phyloP scores from a whole-genome alignment of 2,797 vertebrate genomes.

The Helicolenus hilgendorfi region DNA sequence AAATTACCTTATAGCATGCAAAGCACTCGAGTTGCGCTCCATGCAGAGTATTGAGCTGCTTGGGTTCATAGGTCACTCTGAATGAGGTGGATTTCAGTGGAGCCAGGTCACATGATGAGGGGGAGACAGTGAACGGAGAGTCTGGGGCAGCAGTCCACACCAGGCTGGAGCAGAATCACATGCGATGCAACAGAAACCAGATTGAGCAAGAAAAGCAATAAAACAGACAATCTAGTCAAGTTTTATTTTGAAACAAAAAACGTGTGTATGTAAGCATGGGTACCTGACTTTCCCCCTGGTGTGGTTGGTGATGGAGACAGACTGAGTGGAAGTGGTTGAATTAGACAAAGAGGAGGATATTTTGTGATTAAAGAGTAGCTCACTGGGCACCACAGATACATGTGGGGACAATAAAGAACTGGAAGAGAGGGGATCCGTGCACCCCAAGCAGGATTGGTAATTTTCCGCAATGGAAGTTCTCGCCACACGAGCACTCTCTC shows the following conservation, averaged over 20 bases:
- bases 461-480: conserved; percentile 87
- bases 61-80: conserved; percentile 90
- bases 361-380: conserved; percentile 92
- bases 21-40: conserved; percentile 94
- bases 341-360: conserved; percentile 32
- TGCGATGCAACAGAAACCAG: neutral
- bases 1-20: conserved; percentile 91
- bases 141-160: conserved; percentile 89
- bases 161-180: conserved; percentile 74
- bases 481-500: conserved; percentile 33
- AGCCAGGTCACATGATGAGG: conserved; percentile 89
- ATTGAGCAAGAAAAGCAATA: neutral
- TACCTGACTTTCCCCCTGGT: conserved; percentile 92
- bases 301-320: conserved; percentile 92
- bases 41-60: conserved; percentile 89
- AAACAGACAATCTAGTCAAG: neutral
- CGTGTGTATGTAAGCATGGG: accelerated
- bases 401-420: conserved; percentile 69
- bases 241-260: neutral
- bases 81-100: conserved; percentile 93
- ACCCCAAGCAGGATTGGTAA: conserved; percentile 73
- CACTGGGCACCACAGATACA: conserved; percentile 88
- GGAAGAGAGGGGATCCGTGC: conserved; percentile 1
- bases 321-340: conserved; percentile 60
- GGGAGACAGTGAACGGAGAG: conserved; percentile 91